A percentile compares a stretch with the other conserved stretches of the same genome.
Conservation (phyloP, 1,140 invertebrate genomes). For the Drosophila parvula region DNA sequence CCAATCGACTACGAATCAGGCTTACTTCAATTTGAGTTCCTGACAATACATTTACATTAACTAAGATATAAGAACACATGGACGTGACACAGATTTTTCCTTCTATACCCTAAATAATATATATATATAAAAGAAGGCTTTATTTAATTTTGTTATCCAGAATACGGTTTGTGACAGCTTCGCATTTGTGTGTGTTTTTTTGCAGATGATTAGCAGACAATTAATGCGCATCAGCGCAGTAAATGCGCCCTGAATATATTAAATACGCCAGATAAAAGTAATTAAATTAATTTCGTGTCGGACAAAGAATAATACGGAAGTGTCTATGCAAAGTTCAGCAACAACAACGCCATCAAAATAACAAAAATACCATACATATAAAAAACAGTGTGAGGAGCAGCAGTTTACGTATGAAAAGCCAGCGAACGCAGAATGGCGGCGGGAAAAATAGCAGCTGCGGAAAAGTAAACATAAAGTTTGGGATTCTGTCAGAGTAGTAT, state of each 20-base stretch:
- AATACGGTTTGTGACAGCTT: conserved; percentile 11
- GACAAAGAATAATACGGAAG: conserved; percentile 58
- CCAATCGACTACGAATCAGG: conserved; percentile 33
- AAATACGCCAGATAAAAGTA: conserved; percentile 47
- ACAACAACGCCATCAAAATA: conserved; percentile 4
- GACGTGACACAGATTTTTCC: conserved; percentile 2
- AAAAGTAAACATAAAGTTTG: conserved; percentile 76
- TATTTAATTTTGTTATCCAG: conserved; percentile 4
- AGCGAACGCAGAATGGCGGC: conserved; percentile 38
- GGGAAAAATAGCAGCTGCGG: conserved; percentile 64
- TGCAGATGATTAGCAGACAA: conserved; percentile 44
- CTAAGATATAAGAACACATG: conserved; percentile 1
- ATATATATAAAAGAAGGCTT: background rate
- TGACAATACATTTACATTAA: conserved; percentile 1
- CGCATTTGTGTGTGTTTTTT: conserved; percentile 26
- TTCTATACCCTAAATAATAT: too few species aligned
- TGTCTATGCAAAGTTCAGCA: conserved; percentile 57
- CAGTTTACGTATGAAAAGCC: conserved; percentile 51
- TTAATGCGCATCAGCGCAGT: conserved; percentile 17
- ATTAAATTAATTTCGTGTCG: conserved; percentile 67
- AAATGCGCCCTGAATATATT: conserved; percentile 30
- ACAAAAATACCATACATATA: conserved; percentile 16
- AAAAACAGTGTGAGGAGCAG: conserved; percentile 37
- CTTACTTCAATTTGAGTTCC: conserved; percentile 7
- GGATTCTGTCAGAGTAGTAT: conserved; percentile 40